Base-by-base conservation (phyloP, 2,888 invertebrate species). In the Nomada fabriciana region DNA sequence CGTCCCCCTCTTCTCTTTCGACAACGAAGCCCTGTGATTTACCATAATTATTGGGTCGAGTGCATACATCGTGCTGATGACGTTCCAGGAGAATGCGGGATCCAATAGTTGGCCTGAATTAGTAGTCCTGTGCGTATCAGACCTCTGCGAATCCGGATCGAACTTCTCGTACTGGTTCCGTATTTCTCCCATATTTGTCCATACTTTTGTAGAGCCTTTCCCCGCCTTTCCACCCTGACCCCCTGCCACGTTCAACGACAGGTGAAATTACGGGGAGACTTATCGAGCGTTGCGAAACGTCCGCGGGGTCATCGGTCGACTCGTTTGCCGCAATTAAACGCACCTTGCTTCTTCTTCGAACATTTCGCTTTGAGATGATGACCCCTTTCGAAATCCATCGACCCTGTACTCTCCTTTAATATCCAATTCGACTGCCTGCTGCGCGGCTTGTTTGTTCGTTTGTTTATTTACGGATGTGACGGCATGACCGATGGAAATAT, bases 201-300 rank as follows among this genome's bases (percentile, higher is more conserved):
- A 7, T 36, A 36, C 36, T 36, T 36, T 36, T 36, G 36, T 36
- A 7, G 36, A 36, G 5, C 5, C 36, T 36, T 36, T 36, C 36
- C 36, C 36, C 36, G 36, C 36, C 7, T 5, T 36, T 7, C 36
- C 36, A 36, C 36, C 36, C 36, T 7, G 36, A 5, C 61, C 52
- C 75, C n/a, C 23, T 9, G 82, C 42, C 55, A 25, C 25, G 50
- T 59, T 64, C 63, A 53, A 23, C 29, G 18, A 52, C 15, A 57
- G 50, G 65, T 69, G 77, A 86, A 87, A 87, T 87, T 85, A 87
- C 81, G 83, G 76, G 74, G 72, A 82, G 85, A 85, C 81, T 82
- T 80, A 87, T 87, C 78, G 83, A 80, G 47, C 50, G 72, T 87
- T 82, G 74, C 77, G 83, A 85, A 87, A 87, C 60, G 61, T 23